A percentile compares a stretch with the other conserved stretches of the same genome.
Conservation (phyloP, 64 coral and sea anemone genomes). For the Porites lutea region DNA sequence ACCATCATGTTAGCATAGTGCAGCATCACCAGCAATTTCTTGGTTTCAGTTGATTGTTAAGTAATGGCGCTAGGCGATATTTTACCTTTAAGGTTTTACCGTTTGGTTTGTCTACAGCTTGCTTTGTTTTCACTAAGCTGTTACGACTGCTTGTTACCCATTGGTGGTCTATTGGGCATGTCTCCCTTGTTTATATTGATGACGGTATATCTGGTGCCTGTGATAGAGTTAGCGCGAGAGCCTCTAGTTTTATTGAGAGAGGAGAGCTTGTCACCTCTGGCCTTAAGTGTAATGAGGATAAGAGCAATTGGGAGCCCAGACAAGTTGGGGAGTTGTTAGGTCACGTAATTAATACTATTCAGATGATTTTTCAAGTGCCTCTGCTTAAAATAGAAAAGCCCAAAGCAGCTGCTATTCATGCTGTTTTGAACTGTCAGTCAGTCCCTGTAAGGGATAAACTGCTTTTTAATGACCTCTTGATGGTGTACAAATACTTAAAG, state of each 20-base stretch:
- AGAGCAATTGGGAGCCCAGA: neutral
- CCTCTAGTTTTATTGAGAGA: constrained; percentile 27
- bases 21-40: constrained; percentile 13
- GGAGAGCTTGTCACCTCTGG: neutral
- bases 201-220: neutral
- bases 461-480: too few species aligned
- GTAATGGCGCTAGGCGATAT: neutral
- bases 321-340: neutral
- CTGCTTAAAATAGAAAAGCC: neutral
- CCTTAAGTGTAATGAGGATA: neutral
- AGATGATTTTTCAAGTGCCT: neutral
- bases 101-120: neutral
- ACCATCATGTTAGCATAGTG: constrained; percentile 34
- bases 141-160: neutral
- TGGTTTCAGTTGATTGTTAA: constrained; percentile 8
- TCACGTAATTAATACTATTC: neutral
- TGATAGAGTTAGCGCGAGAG: constrained; percentile 14
- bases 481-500: too few species aligned
- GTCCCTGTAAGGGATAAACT: neutral
- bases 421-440: neutral
- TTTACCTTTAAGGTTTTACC: neutral
- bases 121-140: constrained; percentile 26
- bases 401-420: neutral
- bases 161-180: neutral
- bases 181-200: neutral